phyloP scores from a whole-genome alignment of 2,797 vertebrate genomes.

The Oreortyx pictus region DNA sequence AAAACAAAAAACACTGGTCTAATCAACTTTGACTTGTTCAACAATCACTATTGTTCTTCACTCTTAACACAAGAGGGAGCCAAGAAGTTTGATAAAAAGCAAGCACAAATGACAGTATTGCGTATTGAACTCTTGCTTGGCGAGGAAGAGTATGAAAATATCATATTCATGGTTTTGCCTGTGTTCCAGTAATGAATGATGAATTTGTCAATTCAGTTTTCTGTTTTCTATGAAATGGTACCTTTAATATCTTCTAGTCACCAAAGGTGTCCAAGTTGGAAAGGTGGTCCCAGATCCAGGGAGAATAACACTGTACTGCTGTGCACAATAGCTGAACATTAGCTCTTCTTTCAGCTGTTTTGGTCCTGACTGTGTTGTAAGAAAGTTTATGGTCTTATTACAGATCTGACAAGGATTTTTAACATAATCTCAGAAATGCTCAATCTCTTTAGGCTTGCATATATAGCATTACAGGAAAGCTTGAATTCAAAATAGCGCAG shows the following conservation, averaged over 20 bases:
- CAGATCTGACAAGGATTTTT: background rate
- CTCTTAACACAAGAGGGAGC: constrained; percentile 65
- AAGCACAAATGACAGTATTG: background rate
- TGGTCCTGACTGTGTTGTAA: background rate
- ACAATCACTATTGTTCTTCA: constrained; percentile 7
- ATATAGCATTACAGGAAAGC: background rate
- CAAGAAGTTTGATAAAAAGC: constrained; percentile 31
- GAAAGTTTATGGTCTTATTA: background rate
- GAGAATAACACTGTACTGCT: background rate
- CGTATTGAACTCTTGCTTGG: background rate
- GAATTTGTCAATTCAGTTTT: background rate
- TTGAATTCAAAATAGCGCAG: background rate
- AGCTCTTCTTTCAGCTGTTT: background rate
- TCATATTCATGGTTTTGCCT: background rate
- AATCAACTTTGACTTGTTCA: background rate
- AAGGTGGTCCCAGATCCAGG: background rate
- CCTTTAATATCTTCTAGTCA: background rate
- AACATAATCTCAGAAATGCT: background rate
- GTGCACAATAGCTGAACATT: background rate
- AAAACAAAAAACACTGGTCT: background rate
- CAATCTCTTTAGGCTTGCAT: background rate
- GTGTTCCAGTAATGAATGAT: background rate
- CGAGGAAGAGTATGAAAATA: background rate
- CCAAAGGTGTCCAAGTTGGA: background rate
- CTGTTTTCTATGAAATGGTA: background rate